Conservation (phyloP, 2,113 vertebrate species). For the Capreolus pygargus region DNA sequence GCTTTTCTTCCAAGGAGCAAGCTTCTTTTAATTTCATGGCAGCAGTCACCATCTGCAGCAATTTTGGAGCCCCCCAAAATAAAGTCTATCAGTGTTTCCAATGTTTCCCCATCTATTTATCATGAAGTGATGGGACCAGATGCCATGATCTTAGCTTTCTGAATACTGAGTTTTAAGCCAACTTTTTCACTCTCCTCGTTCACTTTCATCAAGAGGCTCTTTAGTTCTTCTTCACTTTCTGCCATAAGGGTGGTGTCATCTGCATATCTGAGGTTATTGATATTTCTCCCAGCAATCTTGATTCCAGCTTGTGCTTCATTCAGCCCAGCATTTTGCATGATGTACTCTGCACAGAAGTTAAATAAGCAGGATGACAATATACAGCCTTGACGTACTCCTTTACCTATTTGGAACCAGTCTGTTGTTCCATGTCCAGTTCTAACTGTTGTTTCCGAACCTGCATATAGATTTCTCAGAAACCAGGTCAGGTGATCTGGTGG, state of each 20-base stretch:
- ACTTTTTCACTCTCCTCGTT: not conserved
- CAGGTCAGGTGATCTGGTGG: not conserved
- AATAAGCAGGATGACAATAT: not conserved
- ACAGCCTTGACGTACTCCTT: not conserved
- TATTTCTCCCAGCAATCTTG: not conserved
- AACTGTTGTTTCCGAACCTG: not conserved
- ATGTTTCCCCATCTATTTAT: not conserved
- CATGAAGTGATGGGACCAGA: not conserved
- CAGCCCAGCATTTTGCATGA: not conserved
- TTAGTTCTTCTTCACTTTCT: not conserved
- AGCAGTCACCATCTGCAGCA: not conserved
- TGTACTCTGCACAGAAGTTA: not conserved
- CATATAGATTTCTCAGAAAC: not conserved
- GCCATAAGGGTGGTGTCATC: not conserved
- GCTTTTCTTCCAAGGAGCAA: not conserved
- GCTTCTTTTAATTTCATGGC: not conserved
- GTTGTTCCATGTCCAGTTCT: not conserved
- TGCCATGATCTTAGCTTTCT: not conserved
- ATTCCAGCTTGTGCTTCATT: not conserved
- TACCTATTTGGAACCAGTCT: not conserved
- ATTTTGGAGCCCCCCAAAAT: fast-evolving
- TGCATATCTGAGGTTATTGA: not conserved
- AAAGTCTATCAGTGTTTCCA: not conserved
- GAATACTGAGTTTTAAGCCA: not conserved
- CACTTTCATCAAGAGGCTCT: not conserved